Conservation (phyloP, 2,888 invertebrate species). For the Hirtodrosophila confusa region DNA sequence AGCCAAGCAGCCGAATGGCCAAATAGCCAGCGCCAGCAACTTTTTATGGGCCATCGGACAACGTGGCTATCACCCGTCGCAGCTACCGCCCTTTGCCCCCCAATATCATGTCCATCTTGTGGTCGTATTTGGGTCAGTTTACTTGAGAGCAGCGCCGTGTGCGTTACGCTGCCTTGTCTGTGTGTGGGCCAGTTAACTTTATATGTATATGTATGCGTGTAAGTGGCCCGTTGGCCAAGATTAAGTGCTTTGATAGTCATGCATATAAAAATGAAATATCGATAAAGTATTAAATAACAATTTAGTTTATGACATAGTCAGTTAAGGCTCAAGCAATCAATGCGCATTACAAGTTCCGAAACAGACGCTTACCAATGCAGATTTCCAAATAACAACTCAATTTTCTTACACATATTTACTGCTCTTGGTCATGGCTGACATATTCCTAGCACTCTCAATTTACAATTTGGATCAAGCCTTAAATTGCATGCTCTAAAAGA, state of each 20-base stretch:
- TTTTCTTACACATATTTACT: too few species aligned
- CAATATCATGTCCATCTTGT: constrained; percentile 70
- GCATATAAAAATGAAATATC: constrained; percentile 79
- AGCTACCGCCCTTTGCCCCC: constrained; percentile 12
- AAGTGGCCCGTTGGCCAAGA: constrained; percentile 69
- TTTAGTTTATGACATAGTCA: constrained; percentile 69
- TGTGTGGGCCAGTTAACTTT: constrained; percentile 60
- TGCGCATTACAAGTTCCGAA: constrained; percentile 12
- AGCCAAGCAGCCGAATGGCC: constrained; percentile 11
- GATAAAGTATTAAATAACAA: constrained; percentile 79
- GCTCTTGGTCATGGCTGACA: too few species aligned
- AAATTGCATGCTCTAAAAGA: too few species aligned
- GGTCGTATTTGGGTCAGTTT: constrained; percentile 75
- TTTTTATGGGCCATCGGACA: constrained; percentile 68
- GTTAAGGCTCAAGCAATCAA: constrained; percentile 37
- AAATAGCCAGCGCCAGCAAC: constrained; percentile 57
- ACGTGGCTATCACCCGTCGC: constrained; percentile 1
- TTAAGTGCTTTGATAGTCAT: constrained; percentile 77
- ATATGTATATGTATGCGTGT: constrained; percentile 38
- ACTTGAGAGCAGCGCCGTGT: constrained; percentile 44
- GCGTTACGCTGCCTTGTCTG: constrained; percentile 4
- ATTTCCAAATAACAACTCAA: too few species aligned
- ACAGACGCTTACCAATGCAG: neutral
- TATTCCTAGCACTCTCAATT: too few species aligned
- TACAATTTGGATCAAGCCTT: too few species aligned